These are phyloP conservation scores for Tinamus guttatus DNA, from an alignment of 2,113 vertebrate genomes.

Conservation along the genomic window DNA sequence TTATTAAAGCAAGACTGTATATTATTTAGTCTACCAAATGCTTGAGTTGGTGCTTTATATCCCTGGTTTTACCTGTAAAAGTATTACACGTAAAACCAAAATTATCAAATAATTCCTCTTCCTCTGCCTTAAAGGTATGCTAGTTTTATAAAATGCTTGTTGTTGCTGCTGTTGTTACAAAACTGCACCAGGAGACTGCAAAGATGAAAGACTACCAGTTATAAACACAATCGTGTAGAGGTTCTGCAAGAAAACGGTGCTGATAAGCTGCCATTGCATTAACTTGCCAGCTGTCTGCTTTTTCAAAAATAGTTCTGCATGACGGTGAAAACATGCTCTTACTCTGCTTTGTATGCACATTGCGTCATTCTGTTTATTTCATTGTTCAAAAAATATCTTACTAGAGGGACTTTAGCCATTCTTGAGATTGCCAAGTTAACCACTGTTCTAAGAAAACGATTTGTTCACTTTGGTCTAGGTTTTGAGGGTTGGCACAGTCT, in stretches of 20 bases:
- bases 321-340: background rate
- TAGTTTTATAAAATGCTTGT: background rate
- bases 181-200: background rate
- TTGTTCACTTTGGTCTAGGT: constrained; percentile 72
- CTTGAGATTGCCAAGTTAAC: background rate
- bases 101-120: background rate
- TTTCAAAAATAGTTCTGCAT: background rate
- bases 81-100: background rate
- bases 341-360: background rate
- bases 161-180: background rate
- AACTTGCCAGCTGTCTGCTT: background rate
- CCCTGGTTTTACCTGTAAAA: background rate
- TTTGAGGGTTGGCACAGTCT: constrained; percentile 79
- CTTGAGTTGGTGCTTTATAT: background rate
- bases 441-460: background rate
- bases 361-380: background rate
- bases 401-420: background rate
- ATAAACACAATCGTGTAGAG: background rate
- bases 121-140: background rate
- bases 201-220: background rate
- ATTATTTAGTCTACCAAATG: background rate
- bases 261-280: background rate
- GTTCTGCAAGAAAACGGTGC: background rate
- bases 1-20: background rate
- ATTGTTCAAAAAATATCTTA: background rate